phyloP scores from a whole-genome alignment of 1,140 invertebrate genomes.

The Grapholita molesta region DNA sequence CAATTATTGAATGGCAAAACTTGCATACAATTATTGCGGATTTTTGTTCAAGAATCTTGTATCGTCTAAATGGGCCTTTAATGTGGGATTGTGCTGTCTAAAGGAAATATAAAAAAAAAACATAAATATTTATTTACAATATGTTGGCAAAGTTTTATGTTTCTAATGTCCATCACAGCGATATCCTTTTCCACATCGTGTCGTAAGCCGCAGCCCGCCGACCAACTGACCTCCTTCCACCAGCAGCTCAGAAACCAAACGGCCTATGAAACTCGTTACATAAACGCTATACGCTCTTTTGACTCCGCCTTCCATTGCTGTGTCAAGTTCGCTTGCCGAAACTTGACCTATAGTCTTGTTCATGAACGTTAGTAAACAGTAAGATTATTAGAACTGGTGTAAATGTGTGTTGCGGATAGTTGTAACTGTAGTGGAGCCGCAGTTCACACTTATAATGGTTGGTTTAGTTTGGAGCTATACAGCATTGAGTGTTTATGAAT shows the following conservation, averaged over 20 bases:
- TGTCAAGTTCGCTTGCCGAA: conserved; percentile 15
- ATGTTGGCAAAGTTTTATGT: not conserved
- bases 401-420: not conserved
- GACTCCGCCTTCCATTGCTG: not conserved
- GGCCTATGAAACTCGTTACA: not conserved
- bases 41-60: no score
- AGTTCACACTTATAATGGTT: not conserved
- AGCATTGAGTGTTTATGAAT: not conserved
- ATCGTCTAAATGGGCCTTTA: no score
- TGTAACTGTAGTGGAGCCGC: no score
- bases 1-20: no score
- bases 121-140: not conserved
- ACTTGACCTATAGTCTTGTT: not conserved
- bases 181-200: not conserved
- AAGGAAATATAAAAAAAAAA: not conserved
- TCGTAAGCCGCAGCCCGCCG: conserved; percentile 2
- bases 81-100: no score
- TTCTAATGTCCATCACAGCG: not conserved
- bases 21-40: no score
- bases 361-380: not conserved
- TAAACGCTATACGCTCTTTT: not conserved
- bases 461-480: not conserved
- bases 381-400: not conserved
- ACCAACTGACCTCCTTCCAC: conserved; percentile 3
- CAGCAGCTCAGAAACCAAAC: not conserved